A percentile compares a stretch with the other conserved stretches of the same genome.
Evolutionary conservation across 2,113 vertebrate species (phyloP).

Genomic region (Nansenia antarctica): DNA sequence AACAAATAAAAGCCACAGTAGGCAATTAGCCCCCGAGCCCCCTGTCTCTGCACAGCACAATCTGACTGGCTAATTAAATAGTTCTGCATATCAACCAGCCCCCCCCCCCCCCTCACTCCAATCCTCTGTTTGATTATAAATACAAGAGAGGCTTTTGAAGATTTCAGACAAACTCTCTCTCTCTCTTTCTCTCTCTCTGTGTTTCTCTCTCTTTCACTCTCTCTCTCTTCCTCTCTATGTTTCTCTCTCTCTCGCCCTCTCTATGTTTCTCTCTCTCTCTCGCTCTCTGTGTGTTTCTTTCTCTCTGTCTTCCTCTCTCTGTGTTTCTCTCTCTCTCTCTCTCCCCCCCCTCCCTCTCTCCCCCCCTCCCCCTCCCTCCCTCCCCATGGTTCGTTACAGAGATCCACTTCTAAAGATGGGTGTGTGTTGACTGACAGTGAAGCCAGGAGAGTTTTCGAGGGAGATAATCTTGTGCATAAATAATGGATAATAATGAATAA

Average conservation of each 20-base stretch:
- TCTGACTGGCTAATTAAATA: slow-evolving; percentile 72
- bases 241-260: no score
- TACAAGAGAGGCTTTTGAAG: slow-evolving; percentile 67
- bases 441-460: slow-evolving; percentile 67
- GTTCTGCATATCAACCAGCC: slow-evolving; percentile 2
- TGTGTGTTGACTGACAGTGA: slow-evolving; percentile 17
- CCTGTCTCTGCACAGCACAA: slow-evolving; percentile 67
- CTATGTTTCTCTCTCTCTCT: no score
- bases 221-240: no score
- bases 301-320: no score
- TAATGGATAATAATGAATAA: slow-evolving; percentile 80
- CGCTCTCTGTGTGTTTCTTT: no score
- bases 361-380: no score
- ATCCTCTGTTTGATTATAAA: slow-evolving; percentile 78
- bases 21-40: slow-evolving; percentile 70
- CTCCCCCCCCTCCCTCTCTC: slow-evolving; percentile 4
- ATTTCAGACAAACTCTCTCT: slow-evolving; percentile 50
- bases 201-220: no score
- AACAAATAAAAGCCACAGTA: slow-evolving; percentile 57
- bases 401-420: slow-evolving; percentile 55
- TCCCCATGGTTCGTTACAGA: slow-evolving; percentile 51
- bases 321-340: no score
- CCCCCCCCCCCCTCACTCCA: slow-evolving; percentile 50
- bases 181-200: no score
- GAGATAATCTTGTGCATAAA: slow-evolving; percentile 80